A percentile compares a stretch with the other conserved stretches of the same genome.
Evolutionary conservation across 2,888 invertebrate species (phyloP).

Genomic region (Orchestes rusci): DNA sequence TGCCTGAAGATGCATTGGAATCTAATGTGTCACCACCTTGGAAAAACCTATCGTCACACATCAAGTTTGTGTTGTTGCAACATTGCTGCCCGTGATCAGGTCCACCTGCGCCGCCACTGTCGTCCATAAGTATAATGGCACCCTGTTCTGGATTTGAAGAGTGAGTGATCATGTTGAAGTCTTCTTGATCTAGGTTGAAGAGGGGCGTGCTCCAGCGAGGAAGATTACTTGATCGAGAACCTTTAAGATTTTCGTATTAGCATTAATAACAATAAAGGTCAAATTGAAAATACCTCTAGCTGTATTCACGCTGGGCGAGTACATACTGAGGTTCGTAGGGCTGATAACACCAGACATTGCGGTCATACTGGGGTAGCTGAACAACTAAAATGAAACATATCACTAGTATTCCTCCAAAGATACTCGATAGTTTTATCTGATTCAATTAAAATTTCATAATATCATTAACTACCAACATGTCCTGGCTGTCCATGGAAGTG

Average conservation of each 20-base stretch:
- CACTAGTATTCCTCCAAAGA: too few species aligned
- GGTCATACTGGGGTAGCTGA: conserved; percentile 83
- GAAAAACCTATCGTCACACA: conserved; percentile 54
- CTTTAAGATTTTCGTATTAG: too few species aligned
- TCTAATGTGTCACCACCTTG: conserved; percentile 55
- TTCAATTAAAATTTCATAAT: too few species aligned
- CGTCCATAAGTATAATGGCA: conserved; percentile 72
- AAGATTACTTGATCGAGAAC: conserved; percentile 51
- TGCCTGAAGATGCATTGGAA: conserved; percentile 31
- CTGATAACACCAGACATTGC: conserved; percentile 85
- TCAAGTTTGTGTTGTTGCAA: conserved; percentile 41
- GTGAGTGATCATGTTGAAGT: conserved; percentile 88
- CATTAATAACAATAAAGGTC: not conserved
- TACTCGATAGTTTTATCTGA: too few species aligned
- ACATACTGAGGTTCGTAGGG: conserved; percentile 79
- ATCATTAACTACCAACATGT: conserved; percentile 55
- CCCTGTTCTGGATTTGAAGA: conserved; percentile 54
- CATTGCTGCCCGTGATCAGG: conserved; percentile 39
- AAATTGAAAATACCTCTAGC: conserved; percentile 54
- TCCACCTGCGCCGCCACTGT: conserved; percentile 44
- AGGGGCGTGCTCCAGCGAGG: conserved; percentile 80
- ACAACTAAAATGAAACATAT: conserved; percentile 60
- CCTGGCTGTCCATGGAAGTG: conserved; percentile 90
- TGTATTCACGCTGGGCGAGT: conserved; percentile 66
- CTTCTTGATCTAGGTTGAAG: conserved; percentile 82